Evolutionary conservation across 2,797 vertebrate genomes (phyloP), one percentile per base, ranked within the genome.

Genomic region (Sciurus vulgaris): DNA sequence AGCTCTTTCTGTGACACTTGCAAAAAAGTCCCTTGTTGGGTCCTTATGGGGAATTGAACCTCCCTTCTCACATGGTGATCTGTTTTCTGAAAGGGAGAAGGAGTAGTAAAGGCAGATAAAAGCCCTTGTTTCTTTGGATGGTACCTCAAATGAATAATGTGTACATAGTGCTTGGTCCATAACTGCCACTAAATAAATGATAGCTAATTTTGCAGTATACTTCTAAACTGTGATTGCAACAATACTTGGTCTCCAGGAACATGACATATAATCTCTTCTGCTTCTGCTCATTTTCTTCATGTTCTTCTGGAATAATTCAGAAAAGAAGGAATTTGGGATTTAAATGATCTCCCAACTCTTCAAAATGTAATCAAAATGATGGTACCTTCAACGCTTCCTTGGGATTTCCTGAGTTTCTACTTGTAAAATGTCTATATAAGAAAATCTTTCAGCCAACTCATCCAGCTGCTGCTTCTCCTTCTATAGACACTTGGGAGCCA

Each of bases 61-160:
- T 73, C 61, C 4, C 12, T 92, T 28, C 38, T 84, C 10, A 76
- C 26, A 67, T 30, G 44, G 30, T 93, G 61, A 69, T 76, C 77
- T 76, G 13, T 86, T 92, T 93, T 95, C 54, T 93, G 67, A 47
- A 87, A 76, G 17, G 59, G 54, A 65, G 33, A 90, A 85, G 88
- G 44, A 49, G n/a, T 91, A 2, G 20, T 82, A 41, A 96, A 95
- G 54, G 76, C 28, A 74, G 67, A 81, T 44, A 49, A 89, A 95
- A 82, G 15, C 30, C 22, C 28, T 33, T 74, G 26, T 47, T 86
- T 89, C 74, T 94, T 24, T 54, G 79, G 82, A 65, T 3, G 17
- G 26, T 69, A 51, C 65, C 28, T 90, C 78, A 35, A 92, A 59
- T 86, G 8, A 72, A 67, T 89, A 72, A 70, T 47, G 28, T 8